phyloP scores from a whole-genome alignment of 2,113 vertebrate genomes.

The Trematocara marginatum region DNA sequence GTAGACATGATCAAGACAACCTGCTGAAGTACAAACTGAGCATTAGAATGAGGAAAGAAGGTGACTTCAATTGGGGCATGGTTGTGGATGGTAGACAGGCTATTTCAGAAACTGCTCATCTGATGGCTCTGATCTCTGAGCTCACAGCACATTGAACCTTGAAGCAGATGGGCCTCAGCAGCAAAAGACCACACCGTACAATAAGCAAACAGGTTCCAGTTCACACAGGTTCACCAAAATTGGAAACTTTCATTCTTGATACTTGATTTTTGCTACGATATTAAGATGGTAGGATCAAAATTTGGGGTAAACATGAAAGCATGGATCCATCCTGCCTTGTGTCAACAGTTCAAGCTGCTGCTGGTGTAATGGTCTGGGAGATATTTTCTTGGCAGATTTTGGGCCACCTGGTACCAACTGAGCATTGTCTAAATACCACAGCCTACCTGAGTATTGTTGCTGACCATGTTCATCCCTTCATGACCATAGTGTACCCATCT shows the following conservation, averaged over 20 bases:
- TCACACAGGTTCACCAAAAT: background rate
- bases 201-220: background rate
- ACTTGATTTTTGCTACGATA: background rate
- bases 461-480: background rate
- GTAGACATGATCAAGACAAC: background rate
- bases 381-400: background rate
- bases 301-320: background rate
- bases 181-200: background rate
- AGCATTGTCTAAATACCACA: background rate
- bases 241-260: background rate
- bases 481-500: background rate
- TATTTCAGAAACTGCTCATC: background rate
- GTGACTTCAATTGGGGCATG: background rate
- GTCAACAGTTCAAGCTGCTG: background rate
- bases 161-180: background rate
- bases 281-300: accelerated
- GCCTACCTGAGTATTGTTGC: background rate
- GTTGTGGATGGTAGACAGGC: background rate
- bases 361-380: background rate
- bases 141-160: background rate
- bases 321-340: background rate
- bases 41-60: background rate
- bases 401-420: background rate
- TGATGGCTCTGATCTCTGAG: background rate
- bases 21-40: background rate